These are phyloP conservation scores for Gortyna flavago DNA, from an alignment of 2,888 invertebrate species.

Conservation along the genomic window DNA sequence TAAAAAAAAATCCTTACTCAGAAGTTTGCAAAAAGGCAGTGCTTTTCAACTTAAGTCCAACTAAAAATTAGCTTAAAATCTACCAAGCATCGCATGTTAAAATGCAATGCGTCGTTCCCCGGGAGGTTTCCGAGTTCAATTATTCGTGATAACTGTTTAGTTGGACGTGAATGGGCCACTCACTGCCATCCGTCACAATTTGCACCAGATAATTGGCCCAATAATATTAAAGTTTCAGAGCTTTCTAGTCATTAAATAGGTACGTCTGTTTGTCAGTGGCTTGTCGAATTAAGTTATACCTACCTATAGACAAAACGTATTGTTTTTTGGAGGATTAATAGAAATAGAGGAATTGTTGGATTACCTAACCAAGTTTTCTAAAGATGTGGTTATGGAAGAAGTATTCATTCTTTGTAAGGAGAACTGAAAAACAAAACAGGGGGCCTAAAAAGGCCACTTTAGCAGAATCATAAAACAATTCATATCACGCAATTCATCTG, in stretches of 20 bases:
- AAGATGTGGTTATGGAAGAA: neutral
- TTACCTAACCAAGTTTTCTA: too few species aligned
- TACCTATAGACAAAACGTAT: neutral
- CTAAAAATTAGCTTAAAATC: conserved; percentile 47
- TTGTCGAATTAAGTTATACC: conserved; percentile 58
- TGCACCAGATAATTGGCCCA: conserved; percentile 75
- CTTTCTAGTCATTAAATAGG: conserved; percentile 53
- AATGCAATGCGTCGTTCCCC: conserved; percentile 64
- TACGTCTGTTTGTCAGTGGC: conserved; percentile 51
- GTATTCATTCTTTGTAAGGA: neutral
- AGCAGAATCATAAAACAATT: too few species aligned
- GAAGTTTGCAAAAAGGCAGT: neutral
- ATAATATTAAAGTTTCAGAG: conserved; percentile 67
- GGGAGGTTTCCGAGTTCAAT: conserved; percentile 69
- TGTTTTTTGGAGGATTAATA: neutral
- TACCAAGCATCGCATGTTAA: conserved; percentile 71
- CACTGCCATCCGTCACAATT: conserved; percentile 79
- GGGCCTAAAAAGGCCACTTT: too few species aligned
- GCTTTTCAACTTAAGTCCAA: neutral
- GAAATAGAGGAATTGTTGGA: neutral
- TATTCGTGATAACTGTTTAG: conserved; percentile 71
- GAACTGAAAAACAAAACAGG: too few species aligned
- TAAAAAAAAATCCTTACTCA: neutral
- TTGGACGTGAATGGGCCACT: conserved; percentile 57
- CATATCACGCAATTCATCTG: too few species aligned